phyloP scores from a whole-genome alignment of 2,888 invertebrate genomes.

The Crocallis elinguaria region DNA sequence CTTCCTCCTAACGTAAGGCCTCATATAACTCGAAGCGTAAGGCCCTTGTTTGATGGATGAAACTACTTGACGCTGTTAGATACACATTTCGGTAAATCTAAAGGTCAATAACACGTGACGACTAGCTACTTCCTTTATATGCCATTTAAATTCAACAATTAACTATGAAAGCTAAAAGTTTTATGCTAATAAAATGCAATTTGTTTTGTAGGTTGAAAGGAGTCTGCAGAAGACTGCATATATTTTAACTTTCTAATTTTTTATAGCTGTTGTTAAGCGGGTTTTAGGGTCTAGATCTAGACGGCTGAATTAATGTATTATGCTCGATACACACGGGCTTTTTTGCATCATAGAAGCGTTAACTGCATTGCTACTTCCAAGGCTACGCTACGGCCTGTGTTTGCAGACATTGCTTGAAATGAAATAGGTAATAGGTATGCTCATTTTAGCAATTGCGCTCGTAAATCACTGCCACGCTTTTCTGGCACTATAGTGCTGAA shows the following conservation, averaged over 20 bases:
- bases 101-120: conserved; percentile 59
- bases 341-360: background rate
- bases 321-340: conserved; percentile 35
- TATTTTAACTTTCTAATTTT: conserved; percentile 80
- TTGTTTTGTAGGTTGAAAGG: conserved; percentile 79
- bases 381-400: too few relatives aligned
- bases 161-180: conserved; percentile 73
- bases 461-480: too few relatives aligned
- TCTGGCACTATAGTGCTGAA: too few relatives aligned
- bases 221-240: conserved; percentile 73
- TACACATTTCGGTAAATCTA: conserved; percentile 50
- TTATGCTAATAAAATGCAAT: conserved; percentile 82
- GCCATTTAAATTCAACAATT: conserved; percentile 69
- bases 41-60: conserved; percentile 24
- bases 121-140: conserved; percentile 57
- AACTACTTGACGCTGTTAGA: conserved; percentile 27
- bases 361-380: background rate
- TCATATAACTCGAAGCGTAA: too few relatives aligned
- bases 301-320: conserved; percentile 48
- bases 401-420: too few relatives aligned
- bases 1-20: too few relatives aligned
- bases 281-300: conserved; percentile 75
- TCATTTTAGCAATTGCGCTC: too few relatives aligned
- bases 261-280: conserved; percentile 71
- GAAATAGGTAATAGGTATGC: too few relatives aligned